Conservation (phyloP, 2,888 invertebrate genomes). For the Danaus chrysippus region DNA sequence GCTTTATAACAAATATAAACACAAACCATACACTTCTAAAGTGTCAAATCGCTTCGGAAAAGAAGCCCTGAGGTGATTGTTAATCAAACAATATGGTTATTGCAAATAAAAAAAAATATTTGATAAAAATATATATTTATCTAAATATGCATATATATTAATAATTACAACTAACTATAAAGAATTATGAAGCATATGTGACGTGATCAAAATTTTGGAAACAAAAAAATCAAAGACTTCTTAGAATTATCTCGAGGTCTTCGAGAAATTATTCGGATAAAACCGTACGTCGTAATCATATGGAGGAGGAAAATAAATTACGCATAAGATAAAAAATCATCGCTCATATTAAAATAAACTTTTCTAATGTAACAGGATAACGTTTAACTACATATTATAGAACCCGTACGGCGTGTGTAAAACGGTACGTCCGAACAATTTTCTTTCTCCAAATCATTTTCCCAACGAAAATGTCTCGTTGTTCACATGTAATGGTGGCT, state of each 20-base stretch:
- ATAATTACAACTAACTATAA: no score
- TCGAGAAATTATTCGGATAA: background rate
- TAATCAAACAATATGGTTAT: no score
- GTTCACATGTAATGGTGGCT: conserved; percentile 18
- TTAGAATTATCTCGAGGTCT: background rate
- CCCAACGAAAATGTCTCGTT: conserved; percentile 18
- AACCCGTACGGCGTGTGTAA: background rate
- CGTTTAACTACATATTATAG: background rate
- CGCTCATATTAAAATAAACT: no score
- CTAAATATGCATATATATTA: background rate
- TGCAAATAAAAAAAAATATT: no score
- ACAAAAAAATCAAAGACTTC: background rate
- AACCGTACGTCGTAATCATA: background rate
- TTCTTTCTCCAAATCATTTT: conserved; percentile 14
- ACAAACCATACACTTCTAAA: no score
- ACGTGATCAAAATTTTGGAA: no score
- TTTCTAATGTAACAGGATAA: background rate
- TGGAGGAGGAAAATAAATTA: background rate
- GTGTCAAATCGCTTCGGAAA: no score
- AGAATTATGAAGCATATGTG: no score
- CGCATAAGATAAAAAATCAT: no score
- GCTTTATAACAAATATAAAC: no score
- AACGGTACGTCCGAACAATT: background rate
- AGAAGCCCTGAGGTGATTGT: no score
- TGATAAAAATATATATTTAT: background rate